A percentile compares a stretch with the other conserved stretches of the same genome.
phyloP scores from a whole-genome alignment of 2,888 invertebrate species.

The Geotrupes spiniger region DNA sequence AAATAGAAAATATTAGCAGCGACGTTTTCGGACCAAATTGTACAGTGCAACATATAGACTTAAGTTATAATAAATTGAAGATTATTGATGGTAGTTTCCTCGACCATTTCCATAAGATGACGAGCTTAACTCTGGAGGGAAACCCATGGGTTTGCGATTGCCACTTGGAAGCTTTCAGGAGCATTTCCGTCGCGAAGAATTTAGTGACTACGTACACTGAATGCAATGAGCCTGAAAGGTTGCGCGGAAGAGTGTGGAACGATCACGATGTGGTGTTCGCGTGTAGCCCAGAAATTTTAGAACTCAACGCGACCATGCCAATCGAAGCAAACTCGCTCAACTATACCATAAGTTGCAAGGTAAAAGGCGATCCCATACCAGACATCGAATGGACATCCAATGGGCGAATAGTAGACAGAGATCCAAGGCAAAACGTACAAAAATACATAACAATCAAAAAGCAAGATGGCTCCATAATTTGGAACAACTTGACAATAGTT shows the following conservation, averaged over 20 bases:
- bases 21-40: constrained; percentile 68
- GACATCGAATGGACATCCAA: constrained; percentile 73
- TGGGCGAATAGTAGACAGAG: constrained; percentile 59
- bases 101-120: constrained; percentile 62
- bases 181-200: constrained; percentile 70
- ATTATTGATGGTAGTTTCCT: constrained; percentile 63
- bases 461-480: constrained; percentile 41
- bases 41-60: constrained; percentile 63
- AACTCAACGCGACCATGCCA: constrained; percentile 60
- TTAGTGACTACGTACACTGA: constrained; percentile 73
- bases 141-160: constrained; percentile 92
- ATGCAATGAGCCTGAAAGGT: constrained; percentile 67
- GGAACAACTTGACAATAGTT: constrained; percentile 61
- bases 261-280: constrained; percentile 75
- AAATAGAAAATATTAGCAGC: constrained; percentile 65
- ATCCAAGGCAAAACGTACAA: constrained; percentile 47
- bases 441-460: constrained; percentile 47
- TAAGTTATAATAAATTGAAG: constrained; percentile 73
- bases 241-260: constrained; percentile 71
- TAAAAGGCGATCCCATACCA: constrained; percentile 73
- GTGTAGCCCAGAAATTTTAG: constrained; percentile 73
- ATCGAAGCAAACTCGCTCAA: constrained; percentile 63
- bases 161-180: constrained; percentile 72
- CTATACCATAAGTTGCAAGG: constrained; percentile 71
- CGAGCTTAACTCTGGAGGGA: constrained; percentile 70